Conservation (phyloP, 2,888 invertebrate species). For the Labia minor region DNA sequence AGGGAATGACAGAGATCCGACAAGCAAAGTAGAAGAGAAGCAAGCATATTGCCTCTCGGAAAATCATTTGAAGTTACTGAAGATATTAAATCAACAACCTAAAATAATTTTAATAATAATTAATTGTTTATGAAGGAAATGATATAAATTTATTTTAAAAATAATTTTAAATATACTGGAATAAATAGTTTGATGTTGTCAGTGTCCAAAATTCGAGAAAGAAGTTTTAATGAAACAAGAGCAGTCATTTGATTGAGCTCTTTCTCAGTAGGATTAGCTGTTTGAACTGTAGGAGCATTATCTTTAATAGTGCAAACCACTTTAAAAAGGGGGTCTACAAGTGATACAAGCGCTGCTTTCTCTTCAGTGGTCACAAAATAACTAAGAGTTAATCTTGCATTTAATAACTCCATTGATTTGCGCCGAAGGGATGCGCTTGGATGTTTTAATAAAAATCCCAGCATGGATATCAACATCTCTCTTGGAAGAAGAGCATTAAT, state of each 20-base stretch:
- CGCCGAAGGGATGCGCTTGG: conserved; percentile 58
- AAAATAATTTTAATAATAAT: conserved; percentile 22
- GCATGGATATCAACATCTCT: conserved; percentile 65
- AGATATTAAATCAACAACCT: not conserved
- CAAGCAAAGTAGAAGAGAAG: conserved; percentile 62
- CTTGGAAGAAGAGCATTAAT: conserved; percentile 63
- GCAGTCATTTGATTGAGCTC: conserved; percentile 71
- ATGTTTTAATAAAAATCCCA: conserved; percentile 61
- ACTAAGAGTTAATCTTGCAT: conserved; percentile 58
- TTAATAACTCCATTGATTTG: conserved; percentile 76
- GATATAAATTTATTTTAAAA: conserved; percentile 29
- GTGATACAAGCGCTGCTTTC: conserved; percentile 16
- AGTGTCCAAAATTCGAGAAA: conserved; percentile 60
- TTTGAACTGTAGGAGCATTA: not conserved
- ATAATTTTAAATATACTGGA: conserved; percentile 34
- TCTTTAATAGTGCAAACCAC: conserved; percentile 32
- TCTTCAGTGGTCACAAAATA: conserved; percentile 20
- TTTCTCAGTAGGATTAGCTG: conserved; percentile 31
- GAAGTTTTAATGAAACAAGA: conserved; percentile 66
- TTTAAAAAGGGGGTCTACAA: conserved; percentile 25
- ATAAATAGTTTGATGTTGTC: conserved; percentile 56
- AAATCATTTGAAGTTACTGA: not conserved
- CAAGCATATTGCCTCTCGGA: conserved; percentile 48
- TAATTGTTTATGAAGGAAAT: conserved; percentile 24
- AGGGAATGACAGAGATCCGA: conserved; percentile 68